Evolutionary conservation across 2,113 vertebrate species (phyloP), one percentile per base, ranked within the genome.

Genomic region (Chlamydotis undulata): DNA sequence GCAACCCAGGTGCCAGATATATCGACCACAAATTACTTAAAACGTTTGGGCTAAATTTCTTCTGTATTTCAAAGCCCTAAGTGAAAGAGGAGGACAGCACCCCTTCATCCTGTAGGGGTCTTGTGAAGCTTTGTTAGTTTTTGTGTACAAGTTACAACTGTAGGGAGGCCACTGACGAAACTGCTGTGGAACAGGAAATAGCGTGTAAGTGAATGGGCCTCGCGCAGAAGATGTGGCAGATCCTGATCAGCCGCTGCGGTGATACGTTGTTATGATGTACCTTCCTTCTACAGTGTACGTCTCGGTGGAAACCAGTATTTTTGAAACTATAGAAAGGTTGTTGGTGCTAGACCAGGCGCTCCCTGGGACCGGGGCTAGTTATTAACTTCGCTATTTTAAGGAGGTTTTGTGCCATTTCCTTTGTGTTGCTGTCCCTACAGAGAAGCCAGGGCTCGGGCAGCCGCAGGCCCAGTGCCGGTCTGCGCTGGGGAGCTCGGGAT

Each of bases 401-500:
- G 29, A 25, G 21, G 14, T 52, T 70, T 53, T 35, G 2, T 25
- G 71, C 39, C 8, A 14, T 74, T 86, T n/a, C 59, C 33, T 28
- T 15, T 6, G 10, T 50, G 37, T 7, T 49, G 14, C 16, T 75
- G 61, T 31, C 31, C 9, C 2, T 41, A 10, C 12, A 6, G 86
- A 68, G 60, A 10, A 74, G 31, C 67, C 7, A 6, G 24, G 12
- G 45, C 65, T 60, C 39, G 17, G 37, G 25, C 15, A 2, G 43
- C 47, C 21, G 35, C 19, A 6, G 37, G 4, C 3, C 24, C 4
- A 1, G 37, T 3, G 29, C 1, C 0, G 12, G 4, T 24, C 45
- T 60, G 28, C 1, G 3, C 61, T 31, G 67, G 24, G 23, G 3
- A 56, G 53, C 26, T 43, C 26, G n/a, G 39, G 47, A 5, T 28